Evolutionary conservation across 2,113 vertebrate genomes (phyloP), one percentile per base, ranked within the genome.

Genomic region (Pygoscelis adeliae): DNA sequence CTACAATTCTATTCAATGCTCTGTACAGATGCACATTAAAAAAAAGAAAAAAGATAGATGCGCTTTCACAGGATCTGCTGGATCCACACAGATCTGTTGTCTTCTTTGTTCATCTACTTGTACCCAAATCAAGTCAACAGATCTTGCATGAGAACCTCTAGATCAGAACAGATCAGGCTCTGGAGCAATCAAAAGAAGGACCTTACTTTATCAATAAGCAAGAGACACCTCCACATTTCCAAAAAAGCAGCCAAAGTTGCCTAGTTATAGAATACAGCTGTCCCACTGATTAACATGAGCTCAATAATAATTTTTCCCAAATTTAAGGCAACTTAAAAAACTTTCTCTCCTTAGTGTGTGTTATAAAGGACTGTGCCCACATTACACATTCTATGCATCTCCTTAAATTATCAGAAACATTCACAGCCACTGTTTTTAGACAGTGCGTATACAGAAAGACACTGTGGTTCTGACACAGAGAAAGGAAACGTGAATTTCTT

Each of bases 401-500:
- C 47, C 67, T 69, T 63, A 50, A 70, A 62, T 20, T 27, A 77
- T 26, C 25, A 84, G 52, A 47, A 86, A 73, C 29, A 53, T 56
- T 74, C 72, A 92, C 8, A 70, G 47, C 9, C 32, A 29, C 38
- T 61, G 22, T 21, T 86, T 76, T 73, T 19, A 72, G 32, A 53
- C 71, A 92, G 79, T 3, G 40, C 2, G 1, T 17, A 34, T 27
- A 67, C 15, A 93, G n/a, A 92, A 86, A 78, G 36, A 89, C 61
- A 78, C 36, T 2, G 4, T 0, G 0, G 25, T n/a, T 87, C 71
- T 46, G 65, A 94, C 7, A 46, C 0, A 87, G 53, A 38, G 20
- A 90, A 70, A 77, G 34, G 59, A 81, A 87, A 56, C 2, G 1
- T 11, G 3, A n/a, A 20, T 72, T 70, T 50, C 53, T 59, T 71